Base-by-base conservation (phyloP, 2,888 invertebrate species). In the Neuroscelio doddi region DNA sequence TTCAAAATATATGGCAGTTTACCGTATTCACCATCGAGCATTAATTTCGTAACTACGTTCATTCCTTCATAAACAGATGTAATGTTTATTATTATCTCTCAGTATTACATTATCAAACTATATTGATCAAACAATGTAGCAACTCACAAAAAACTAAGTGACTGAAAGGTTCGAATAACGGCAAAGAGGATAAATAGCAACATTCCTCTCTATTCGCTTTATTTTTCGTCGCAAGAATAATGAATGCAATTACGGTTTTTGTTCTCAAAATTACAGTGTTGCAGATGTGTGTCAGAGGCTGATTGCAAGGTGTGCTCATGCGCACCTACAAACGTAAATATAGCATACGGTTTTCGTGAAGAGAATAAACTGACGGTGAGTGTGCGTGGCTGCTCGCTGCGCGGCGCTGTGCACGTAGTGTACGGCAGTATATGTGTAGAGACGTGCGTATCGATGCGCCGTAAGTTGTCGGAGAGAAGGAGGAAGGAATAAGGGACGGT, bases 211-310 rank as follows among this genome's bases (percentile, higher is more conserved):
- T 58, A 44, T 57, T 41, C 69, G 72, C 73, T 79, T 79, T 76
- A 77, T 80, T 80, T 75, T 77, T 70, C 71, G 72, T 61, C 65
- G 56, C 55, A 66, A 72, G 66, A 73, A 77, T 80, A 78, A 80
- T 80, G 79, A 80, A 80, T 78, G 79, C 79, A 80, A 81, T 81
- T 80, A 79, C 74, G 75, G 71, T 81, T 81, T 80, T 81, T 80
- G 80, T 80, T 78, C 75, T 76, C 72, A 75, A 79, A 80, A 80
- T 79, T 78, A 79, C 73, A 74, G 74, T 73, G 69, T 71, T 68
- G 69, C 68, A 73, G 73, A 74, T 76, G 76, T 78, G 76, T 78
- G 79, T 75, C 74, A 72, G 78, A 62, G 72, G 69, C 69, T 80
- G 80, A 80, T 80, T 80, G 79, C 79, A 72, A 75, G 71, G 72